Percentiles rank a stretch among this genome's conserved stretches.
phyloP scores from a whole-genome alignment of 2,888 invertebrate genomes.

The Dolomedes plantarius region DNA sequence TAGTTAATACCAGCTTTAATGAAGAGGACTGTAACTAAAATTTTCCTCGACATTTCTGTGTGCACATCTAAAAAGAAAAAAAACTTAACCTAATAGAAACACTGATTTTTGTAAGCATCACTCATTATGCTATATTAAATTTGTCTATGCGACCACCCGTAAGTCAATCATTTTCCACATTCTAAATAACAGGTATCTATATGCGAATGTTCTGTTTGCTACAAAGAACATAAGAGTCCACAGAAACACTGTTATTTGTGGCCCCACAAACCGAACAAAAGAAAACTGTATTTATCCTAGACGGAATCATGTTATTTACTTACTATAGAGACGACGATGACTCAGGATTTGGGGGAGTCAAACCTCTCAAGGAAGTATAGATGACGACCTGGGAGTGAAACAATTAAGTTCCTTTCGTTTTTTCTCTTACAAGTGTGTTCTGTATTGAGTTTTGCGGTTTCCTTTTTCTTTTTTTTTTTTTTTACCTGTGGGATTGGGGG shows the following conservation, averaged over 20 bases:
- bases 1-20: too few species aligned
- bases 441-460: constrained; percentile 1
- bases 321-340: constrained; percentile 33
- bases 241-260: constrained; percentile 67
- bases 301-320: constrained; percentile 60
- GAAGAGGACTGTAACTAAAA: too few species aligned
- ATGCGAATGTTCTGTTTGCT: constrained; percentile 13
- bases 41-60: too few species aligned
- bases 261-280: constrained; percentile 41
- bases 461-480: neutral
- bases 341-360: constrained; percentile 52
- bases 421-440: constrained; percentile 5
- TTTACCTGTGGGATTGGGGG: too few species aligned
- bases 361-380: constrained; percentile 36
- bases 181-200: constrained; percentile 55
- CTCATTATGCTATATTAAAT: too few species aligned
- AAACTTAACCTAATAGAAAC: too few species aligned
- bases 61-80: too few species aligned
- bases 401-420: constrained; percentile 41
- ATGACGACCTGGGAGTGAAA: constrained; percentile 44
- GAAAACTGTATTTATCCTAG: constrained; percentile 60
- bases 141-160: constrained; percentile 63
- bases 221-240: constrained; percentile 31
- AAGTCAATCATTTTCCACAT: constrained; percentile 14
- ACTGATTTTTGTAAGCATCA: too few species aligned